Evolutionary conservation across 1,140 invertebrate genomes (phyloP), one percentile per base, ranked within the genome.

Genomic region (Bombus superbus): DNA sequence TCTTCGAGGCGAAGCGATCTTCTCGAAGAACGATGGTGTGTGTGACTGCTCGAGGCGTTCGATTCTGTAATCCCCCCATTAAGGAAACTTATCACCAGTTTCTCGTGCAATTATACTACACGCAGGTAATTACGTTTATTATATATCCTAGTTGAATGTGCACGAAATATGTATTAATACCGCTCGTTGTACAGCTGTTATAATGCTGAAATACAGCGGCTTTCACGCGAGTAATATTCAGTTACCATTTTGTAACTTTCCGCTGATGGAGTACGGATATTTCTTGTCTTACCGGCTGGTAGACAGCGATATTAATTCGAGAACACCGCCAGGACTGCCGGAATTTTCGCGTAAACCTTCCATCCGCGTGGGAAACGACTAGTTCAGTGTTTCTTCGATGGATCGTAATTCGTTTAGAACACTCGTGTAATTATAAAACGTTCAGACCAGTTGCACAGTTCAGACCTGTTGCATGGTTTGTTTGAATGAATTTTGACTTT

Each of bases 11-110:
- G n/a, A 42, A 57, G 53, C 68, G 59, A 32, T 75, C 28, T 57
- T 22, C 85, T 11, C 22, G 62, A 32, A n/a, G 76, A 32, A 35
- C 62, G 32, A 81, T 71, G 77, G 77, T 18, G n/a, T 62, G 64
- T 86, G 80, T 76, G 81, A 83, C 80, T 80, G 64, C 77, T 71
- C 32, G 64, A 68, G 77, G 71, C 68, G 79, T 89, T 89, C 82
- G 86, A 90, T 85, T 79, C 76, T 28, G 35, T 89, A 89, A 89
- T 86, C 76, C 73, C 18, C n/a, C 64, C 69, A 83, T 78, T 69
- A 68, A 73, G 62, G 47, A 68, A 88, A 83, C 83, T 89, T 86
- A 83, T 78, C 85, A 62, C 62, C 74, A 74, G 28, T 59, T 77
- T 32, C 66, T 62, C 32, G 83, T 25, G 72, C 87, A 89, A 89